Evolutionary conservation across 1,140 invertebrate genomes (phyloP).

Genomic region (Pogonognathellus flavescens): DNA sequence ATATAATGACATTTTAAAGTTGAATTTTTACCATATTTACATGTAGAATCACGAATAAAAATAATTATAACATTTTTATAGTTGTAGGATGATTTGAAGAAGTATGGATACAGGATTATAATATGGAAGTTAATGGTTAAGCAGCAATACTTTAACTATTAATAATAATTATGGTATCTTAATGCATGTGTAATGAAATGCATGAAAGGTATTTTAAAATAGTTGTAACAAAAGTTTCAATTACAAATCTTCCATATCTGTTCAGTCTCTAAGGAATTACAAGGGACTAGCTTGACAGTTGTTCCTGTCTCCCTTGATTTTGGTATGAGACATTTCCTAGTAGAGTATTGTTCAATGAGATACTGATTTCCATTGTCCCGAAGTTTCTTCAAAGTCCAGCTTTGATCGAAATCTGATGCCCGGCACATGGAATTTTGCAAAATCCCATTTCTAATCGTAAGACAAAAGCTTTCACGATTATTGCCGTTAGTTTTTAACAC

Average conservation of each 20-base stretch:
- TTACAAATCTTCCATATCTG: slow-evolving; percentile 65
- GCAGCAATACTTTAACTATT: too few species aligned
- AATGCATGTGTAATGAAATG: too few species aligned
- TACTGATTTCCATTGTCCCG: slow-evolving; percentile 52
- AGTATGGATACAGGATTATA: too few species aligned
- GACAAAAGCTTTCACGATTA: slow-evolving; percentile 38
- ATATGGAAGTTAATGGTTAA: too few species aligned
- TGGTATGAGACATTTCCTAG: slow-evolving; percentile 58
- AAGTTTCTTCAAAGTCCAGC: slow-evolving; percentile 61
- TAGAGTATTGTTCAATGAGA: slow-evolving; percentile 58
- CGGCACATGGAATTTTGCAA: slow-evolving; percentile 51
- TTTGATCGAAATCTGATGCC: slow-evolving; percentile 55
- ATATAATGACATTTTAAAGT: too few species aligned
- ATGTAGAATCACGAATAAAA: too few species aligned
- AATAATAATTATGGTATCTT: too few species aligned
- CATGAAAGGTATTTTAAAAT: not conserved
- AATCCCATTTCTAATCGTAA: slow-evolving; percentile 33
- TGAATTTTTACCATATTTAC: too few species aligned
- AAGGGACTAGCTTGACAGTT: slow-evolving; percentile 51
- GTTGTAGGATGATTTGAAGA: too few species aligned
- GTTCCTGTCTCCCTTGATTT: slow-evolving; percentile 37
- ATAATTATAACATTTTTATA: too few species aligned
- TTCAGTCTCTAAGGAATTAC: slow-evolving; percentile 64
- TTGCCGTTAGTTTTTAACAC: slow-evolving; percentile 30
- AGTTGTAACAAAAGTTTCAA: not conserved